A percentile compares a stretch with the other conserved stretches of the same genome.
Evolutionary conservation across 2,888 invertebrate species (phyloP).

Genomic region (Tipula lateralis): DNA sequence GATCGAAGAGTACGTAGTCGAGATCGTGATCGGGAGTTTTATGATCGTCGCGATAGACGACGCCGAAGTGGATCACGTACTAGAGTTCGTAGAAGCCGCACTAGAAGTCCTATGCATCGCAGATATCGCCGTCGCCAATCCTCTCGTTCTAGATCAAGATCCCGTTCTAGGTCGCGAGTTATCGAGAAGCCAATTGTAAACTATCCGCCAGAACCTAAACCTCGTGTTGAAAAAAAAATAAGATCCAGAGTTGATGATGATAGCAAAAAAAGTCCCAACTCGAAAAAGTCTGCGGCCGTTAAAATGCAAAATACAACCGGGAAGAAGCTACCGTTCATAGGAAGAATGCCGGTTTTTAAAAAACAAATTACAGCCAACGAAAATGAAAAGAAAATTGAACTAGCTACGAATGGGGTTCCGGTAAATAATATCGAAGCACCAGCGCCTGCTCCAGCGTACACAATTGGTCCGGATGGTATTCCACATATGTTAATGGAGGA

Average conservation of each 20-base stretch:
- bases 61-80: conserved; percentile 33
- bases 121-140: conserved; percentile 35
- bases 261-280: not conserved
- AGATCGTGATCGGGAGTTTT: conserved; percentile 44
- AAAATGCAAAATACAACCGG: conserved; percentile 47
- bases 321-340: conserved; percentile 77
- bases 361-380: conserved; percentile 50
- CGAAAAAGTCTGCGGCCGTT: conserved; percentile 36
- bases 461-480: conserved; percentile 33
- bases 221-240: conserved; percentile 38
- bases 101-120: conserved; percentile 34
- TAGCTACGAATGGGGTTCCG: not conserved
- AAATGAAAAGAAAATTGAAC: conserved; percentile 34
- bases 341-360: conserved; percentile 75
- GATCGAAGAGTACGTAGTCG: conserved; percentile 44
- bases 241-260: conserved; percentile 36
- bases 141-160: conserved; percentile 39
- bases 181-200: conserved; percentile 46
- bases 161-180: conserved; percentile 39
- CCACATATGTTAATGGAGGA: conserved; percentile 47
- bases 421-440: not conserved
- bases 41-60: conserved; percentile 40
- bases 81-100: conserved; percentile 33
- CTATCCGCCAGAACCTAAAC: conserved; percentile 41
- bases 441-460: not conserved